Percentiles rank a stretch among this genome's conserved stretches.
These are phyloP conservation scores for Eupsilia transversa DNA, from an alignment of 2,888 invertebrate species.

Conservation along the genomic window DNA sequence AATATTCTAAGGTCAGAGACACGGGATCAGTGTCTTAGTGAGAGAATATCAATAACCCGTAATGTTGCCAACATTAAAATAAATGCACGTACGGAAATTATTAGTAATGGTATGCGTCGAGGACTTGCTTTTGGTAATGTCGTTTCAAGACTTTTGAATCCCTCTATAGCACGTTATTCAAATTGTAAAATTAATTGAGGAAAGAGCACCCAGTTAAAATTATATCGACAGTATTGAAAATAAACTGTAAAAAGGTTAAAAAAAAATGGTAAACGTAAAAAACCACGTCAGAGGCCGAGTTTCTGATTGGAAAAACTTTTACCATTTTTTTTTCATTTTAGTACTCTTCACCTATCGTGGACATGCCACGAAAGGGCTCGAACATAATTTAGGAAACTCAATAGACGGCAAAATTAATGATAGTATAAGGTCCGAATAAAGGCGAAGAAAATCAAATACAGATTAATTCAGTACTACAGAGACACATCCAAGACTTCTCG, in stretches of 20 bases:
- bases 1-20: constrained; percentile 3
- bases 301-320: neutral
- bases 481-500: constrained; percentile 36
- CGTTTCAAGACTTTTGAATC: constrained; percentile 31
- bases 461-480: constrained; percentile 27
- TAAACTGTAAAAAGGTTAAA: constrained; percentile 3
- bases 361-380: neutral
- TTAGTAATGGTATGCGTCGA: constrained; percentile 11
- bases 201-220: constrained; percentile 17
- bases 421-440: constrained; percentile 21
- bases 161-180: constrained; percentile 34
- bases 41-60: constrained; percentile 5
- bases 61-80: constrained; percentile 47
- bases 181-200: constrained; percentile 29
- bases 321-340: neutral
- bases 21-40: constrained; percentile 18
- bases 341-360: too few relatives aligned
- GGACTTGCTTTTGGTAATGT: neutral
- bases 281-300: neutral
- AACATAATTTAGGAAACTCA: constrained; percentile 27
- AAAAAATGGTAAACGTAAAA: neutral
- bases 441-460: constrained; percentile 44
- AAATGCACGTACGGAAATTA: constrained; percentile 38
- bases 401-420: constrained; percentile 11
- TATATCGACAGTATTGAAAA: constrained; percentile 15